Base-by-base conservation (phyloP, 2,113 vertebrate species). In the Alexandromys fortis region DNA sequence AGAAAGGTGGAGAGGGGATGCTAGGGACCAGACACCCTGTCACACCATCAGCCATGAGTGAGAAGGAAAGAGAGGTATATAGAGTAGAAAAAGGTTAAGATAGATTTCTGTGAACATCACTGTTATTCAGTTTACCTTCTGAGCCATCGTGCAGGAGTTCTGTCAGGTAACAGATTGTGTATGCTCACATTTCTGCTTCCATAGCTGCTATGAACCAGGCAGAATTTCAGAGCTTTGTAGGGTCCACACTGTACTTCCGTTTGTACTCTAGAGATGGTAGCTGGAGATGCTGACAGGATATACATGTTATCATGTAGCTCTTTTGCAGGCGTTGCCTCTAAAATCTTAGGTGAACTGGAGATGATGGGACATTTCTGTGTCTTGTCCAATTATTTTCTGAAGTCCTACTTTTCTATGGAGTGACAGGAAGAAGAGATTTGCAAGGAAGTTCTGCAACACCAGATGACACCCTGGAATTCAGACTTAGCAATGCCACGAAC, bases 91-190 rank as follows among this genome's bases (percentile, higher is more conserved):
- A 19, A 19, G 16, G 68, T 95, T 96, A 97, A 91, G 98, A 82
- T 52, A 52, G 47, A 67, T 98, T 98, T 95, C 95, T 96, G 96
- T 96, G 95, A 91, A 7, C 95, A 91, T 81, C 89, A 92, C 90
- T 24, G 77, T 97, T 98, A 98, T 98, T 97, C 98, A 98, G 97
- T 97, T 98, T 97, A 94, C 94, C 96, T 82, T 96, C 97, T 98
- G 96, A 98, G 91, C 96, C 42, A 1, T 38, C 97, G 97, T 97
- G 93, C 96, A 96, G 97, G 88, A 98, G 94, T 97, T 95, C 98
- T 97, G 92, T 98, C 97, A 98, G 89, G 92, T 91, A 98, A 94
- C 89, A 97, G 93, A 98, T 97, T 96, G 96, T 77, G n/a, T 98
- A 97, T 97, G 67, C 96, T 96, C 95, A 96, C 0, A 35, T 97